Conservation (phyloP, 1,140 invertebrate species). For the Acyrthosiphon pisum region DNA sequence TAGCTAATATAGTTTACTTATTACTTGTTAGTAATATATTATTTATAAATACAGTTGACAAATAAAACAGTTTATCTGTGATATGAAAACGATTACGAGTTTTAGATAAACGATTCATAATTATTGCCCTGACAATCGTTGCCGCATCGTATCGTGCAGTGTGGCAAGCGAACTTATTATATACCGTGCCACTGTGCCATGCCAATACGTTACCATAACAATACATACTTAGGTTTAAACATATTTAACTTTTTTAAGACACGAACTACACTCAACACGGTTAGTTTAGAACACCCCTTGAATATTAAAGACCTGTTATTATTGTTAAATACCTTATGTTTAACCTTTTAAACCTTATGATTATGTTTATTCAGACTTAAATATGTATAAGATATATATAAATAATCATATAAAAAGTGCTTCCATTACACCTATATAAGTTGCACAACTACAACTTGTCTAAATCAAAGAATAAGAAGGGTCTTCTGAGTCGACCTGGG, state of each 20-base stretch:
- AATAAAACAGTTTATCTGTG: neutral
- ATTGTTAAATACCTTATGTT: neutral
- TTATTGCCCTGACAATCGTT: neutral
- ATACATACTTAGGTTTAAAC: neutral
- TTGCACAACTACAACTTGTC: no score
- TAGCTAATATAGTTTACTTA: neutral
- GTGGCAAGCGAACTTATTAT: neutral
- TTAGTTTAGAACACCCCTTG: neutral
- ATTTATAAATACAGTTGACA: neutral
- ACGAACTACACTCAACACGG: neutral
- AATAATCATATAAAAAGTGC: neutral
- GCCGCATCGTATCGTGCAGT: neutral
- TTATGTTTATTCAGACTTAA: neutral
- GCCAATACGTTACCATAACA: neutral
- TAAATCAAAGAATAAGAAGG: no score
- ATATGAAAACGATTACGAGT: neutral
- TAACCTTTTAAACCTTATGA: neutral
- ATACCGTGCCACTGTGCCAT: neutral
- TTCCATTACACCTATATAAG: no score
- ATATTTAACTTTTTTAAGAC: neutral
- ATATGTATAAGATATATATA: neutral
- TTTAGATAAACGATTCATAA: neutral
- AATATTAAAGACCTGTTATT: neutral
- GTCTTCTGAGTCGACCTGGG: no score
- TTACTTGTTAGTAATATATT: neutral